phyloP scores from a whole-genome alignment of 2,888 invertebrate genomes.

The Neria commutata region DNA sequence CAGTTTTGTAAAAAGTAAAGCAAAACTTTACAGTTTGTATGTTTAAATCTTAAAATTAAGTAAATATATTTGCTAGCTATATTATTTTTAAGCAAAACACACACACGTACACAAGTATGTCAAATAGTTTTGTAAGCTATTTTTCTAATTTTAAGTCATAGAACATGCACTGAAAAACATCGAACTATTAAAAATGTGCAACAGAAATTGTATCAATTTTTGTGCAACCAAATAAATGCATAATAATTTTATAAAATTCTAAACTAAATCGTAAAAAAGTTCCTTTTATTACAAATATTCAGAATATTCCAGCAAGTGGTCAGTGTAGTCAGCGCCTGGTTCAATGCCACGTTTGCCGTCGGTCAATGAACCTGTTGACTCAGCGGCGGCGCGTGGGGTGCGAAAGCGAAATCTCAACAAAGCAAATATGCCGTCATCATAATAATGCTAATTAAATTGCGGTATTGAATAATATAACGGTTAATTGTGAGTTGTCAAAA shows the following conservation, averaged over 20 bases:
- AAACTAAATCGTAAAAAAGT: neutral
- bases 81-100: conserved; percentile 19
- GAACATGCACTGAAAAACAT: neutral
- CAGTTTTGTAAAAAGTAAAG: conserved; percentile 25
- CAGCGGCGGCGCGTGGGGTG: no score
- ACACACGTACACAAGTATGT: conserved; percentile 4
- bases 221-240: conserved; percentile 30
- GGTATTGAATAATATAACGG: no score
- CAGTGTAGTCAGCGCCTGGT: no score
- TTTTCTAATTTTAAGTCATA: conserved; percentile 25
- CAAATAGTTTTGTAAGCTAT: conserved; percentile 18
- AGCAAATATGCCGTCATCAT: no score
- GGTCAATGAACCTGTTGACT: no score
- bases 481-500: no score
- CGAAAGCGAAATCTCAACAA: no score
- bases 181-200: conserved; percentile 33
- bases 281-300: neutral
- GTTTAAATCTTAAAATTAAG: neutral
- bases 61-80: conserved; percentile 20
- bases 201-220: conserved; percentile 56
- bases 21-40: conserved; percentile 12
- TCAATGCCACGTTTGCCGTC: no score
- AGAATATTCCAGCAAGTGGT: no score
- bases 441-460: no score
- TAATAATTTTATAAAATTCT: neutral